Conservation (phyloP, 1,140 invertebrate genomes). For the Hylaeus volcanicus region DNA sequence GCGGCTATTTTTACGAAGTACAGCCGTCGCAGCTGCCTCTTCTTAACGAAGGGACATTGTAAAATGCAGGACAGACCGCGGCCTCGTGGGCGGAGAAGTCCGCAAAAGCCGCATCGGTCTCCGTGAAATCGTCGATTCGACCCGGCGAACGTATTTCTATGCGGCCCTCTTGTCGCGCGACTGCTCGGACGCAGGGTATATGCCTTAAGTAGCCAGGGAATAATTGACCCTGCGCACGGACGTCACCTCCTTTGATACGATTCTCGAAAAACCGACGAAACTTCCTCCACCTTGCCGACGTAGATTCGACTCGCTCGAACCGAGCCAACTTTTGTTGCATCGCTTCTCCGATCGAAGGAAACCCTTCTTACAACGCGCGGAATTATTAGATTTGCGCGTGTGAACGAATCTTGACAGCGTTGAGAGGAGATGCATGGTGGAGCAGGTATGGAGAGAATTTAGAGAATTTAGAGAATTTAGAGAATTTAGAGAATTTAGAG, state of each 20-base stretch:
- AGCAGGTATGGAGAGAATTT: no score
- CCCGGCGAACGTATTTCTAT: constrained; percentile 74
- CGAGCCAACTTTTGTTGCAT: constrained; percentile 49
- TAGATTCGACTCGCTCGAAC: constrained; percentile 65
- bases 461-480: no score
- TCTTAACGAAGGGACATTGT: constrained; percentile 79
- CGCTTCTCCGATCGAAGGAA: background rate
- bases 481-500: no score
- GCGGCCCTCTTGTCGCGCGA: constrained; percentile 66
- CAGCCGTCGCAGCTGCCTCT: constrained; percentile 68
- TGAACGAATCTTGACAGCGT: no score
- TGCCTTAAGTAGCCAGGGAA: constrained; percentile 66
- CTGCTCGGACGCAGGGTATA: constrained; percentile 59
- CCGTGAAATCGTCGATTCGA: constrained; percentile 79
- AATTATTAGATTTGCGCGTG: background rate
- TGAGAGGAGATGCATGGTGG: no score
- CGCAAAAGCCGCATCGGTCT: constrained; percentile 78
- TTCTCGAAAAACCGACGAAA: constrained; percentile 46
- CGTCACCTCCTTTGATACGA: background rate
- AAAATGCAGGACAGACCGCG: constrained; percentile 69
- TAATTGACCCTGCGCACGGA: constrained; percentile 50
- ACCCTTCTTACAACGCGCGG: no score
- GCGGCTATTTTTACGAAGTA: constrained; percentile 52
- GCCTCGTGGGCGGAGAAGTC: constrained; percentile 77
- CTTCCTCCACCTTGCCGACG: constrained; percentile 44